phyloP scores from a whole-genome alignment of 2,113 vertebrate genomes.

The Genyomyrus donnyi region DNA sequence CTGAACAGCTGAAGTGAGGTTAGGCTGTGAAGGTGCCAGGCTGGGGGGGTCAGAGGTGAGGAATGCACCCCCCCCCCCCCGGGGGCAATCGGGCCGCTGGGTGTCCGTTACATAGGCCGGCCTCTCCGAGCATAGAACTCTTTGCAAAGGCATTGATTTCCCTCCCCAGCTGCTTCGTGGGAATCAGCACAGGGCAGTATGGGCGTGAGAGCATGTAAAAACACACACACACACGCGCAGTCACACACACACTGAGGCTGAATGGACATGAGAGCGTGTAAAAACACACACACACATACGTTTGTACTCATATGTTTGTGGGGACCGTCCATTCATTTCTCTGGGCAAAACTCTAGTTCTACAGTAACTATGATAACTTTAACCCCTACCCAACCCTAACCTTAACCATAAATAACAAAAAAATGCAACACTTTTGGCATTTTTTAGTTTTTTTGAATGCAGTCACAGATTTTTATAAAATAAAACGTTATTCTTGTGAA shows the following conservation, averaged over 20 bases:
- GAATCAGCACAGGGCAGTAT: background rate
- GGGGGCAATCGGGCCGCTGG: background rate
- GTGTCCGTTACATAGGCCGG: background rate
- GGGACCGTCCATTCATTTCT: background rate
- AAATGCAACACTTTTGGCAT: background rate
- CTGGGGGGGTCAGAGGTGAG: background rate
- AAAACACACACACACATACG: background rate
- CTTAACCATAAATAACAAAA: background rate
- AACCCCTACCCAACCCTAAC: background rate
- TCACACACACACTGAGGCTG: background rate
- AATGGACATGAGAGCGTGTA: background rate
- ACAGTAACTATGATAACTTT: background rate
- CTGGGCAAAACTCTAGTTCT: background rate
- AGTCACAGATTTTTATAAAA: background rate
- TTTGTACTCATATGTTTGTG: no score
- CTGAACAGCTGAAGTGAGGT: background rate
- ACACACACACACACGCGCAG: background rate
- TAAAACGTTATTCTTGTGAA: no score
- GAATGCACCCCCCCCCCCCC: no score
- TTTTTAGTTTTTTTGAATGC: background rate
- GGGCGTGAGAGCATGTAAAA: background rate
- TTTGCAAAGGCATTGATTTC: background rate
- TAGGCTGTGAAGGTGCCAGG: background rate
- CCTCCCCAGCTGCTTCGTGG: background rate
- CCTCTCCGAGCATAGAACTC: background rate